phyloP scores from a whole-genome alignment of 64 coral and sea anemone species.

The Exaiptasia diaphana region DNA sequence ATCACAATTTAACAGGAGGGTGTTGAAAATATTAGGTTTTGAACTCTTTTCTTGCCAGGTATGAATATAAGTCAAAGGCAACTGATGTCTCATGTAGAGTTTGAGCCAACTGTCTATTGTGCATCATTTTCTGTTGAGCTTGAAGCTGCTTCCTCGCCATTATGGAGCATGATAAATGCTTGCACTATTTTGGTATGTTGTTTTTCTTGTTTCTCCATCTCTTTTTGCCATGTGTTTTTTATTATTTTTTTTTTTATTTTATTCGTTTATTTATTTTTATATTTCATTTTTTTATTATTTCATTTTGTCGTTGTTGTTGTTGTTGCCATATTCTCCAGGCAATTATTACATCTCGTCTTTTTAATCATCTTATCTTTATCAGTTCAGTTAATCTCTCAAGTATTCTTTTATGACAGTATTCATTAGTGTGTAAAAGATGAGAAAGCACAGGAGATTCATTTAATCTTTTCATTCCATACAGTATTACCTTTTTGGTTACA shows the following conservation, averaged over 20 bases:
- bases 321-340: neutral
- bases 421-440: no score
- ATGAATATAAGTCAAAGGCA: conserved; percentile 84
- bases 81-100: conserved; percentile 73
- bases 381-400: no score
- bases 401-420: no score
- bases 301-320: neutral
- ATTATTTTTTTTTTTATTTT: neutral
- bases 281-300: neutral
- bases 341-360: no score
- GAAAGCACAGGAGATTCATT: no score
- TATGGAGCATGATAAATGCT: conserved; percentile 91
- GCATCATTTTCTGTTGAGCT: conserved; percentile 90
- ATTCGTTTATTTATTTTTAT: no score
- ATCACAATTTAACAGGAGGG: no score
- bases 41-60: conserved; percentile 28
- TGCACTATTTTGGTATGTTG: conserved; percentile 66
- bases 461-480: no score
- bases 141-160: conserved; percentile 86
- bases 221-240: no score
- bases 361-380: no score
- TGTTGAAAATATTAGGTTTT: neutral
- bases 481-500: no score
- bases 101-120: conserved; percentile 85
- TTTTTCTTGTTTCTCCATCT: neutral